Conservation (phyloP, 2,797 vertebrate species). For the Clamator glandarius region DNA sequence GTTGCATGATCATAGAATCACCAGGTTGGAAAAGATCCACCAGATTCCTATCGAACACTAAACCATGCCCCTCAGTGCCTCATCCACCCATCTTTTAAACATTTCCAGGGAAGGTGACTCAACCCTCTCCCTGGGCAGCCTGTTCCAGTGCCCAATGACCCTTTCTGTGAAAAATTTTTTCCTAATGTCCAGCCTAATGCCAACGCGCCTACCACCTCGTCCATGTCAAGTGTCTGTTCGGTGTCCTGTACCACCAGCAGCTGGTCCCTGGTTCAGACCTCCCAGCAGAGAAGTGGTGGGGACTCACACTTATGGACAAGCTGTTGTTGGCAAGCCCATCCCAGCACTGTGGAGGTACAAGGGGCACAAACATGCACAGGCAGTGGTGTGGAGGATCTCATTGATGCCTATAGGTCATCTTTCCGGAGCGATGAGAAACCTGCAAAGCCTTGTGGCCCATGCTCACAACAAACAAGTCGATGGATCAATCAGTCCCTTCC, state of each 20-base stretch:
- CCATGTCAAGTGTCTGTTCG: rapidly evolving
- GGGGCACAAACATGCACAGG: rapidly evolving
- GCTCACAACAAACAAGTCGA: background rate
- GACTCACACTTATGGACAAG: rapidly evolving
- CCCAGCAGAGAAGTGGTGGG: rapidly evolving
- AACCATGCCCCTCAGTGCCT: too few relatives aligned
- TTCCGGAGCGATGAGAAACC: rapidly evolving
- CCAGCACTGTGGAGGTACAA: rapidly evolving
- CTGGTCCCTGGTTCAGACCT: background rate
- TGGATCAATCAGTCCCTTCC: background rate
- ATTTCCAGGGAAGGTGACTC: too few relatives aligned
- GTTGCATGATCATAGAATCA: too few relatives aligned
- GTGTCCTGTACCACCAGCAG: background rate
- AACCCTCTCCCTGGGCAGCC: too few relatives aligned
- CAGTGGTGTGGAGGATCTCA: background rate
- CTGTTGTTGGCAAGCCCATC: background rate
- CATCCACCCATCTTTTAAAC: too few relatives aligned
- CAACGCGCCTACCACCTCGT: rapidly evolving
- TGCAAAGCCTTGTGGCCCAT: rapidly evolving
- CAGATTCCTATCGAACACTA: too few relatives aligned
- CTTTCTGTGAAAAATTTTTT: too few relatives aligned
- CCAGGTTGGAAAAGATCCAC: too few relatives aligned
- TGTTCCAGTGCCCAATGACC: too few relatives aligned
- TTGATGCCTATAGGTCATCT: background rate
- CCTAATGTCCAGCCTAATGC: too few relatives aligned